Evolutionary conservation across 2,797 vertebrate species (phyloP), one percentile per base, ranked within the genome.

Genomic region (Enteromius radiatus): DNA sequence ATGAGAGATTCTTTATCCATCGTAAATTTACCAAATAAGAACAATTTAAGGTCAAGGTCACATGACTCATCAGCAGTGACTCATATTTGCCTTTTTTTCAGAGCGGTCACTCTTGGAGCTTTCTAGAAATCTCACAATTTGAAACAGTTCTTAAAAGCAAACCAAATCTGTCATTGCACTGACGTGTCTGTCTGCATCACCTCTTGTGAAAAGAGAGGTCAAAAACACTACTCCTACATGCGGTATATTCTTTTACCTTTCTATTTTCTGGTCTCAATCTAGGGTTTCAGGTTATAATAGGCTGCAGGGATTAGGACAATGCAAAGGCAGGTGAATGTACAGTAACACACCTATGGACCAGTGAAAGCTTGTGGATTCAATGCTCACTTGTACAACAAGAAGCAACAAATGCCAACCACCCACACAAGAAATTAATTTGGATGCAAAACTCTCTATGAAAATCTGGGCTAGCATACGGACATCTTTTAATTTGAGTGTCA

Each of bases 361-460:
- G 49, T 59, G 38, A 45, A 31, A 47, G 43, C 54, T 21, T 23
- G 15, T 31, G 17, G 23, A 69, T 26, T 54, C 15, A 69, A 54
- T 28, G 65, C 5, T n/a, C n/a, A 31, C 54, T 47, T 36, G 41
- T 26, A 38, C 1, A 33, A n/a, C 43, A 49, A 67, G 9, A 45
- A 45, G 6, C 63, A 68, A 68, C 63, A 68, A 82, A 67, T 56
- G 17, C 47, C 23, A 67, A 49, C 80, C 63, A 76, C 71, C 43
- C 76, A 67, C 71, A 86, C 84, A 85, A 83, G 87, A 86, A 89
- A 69, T 61, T 84, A 68, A 76, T 77, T 43, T 54, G 80, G 54
- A 78, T n/a, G 79, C 28, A 61, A 61, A 49, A 65, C 26, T 84
- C 84, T 84, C 89, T 63, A 86, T 82, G 81, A 91, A 87, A 88